A percentile compares a stretch with the other conserved stretches of the same genome.
Conservation (phyloP, 2,113 vertebrate species). For the Nestor notabilis region DNA sequence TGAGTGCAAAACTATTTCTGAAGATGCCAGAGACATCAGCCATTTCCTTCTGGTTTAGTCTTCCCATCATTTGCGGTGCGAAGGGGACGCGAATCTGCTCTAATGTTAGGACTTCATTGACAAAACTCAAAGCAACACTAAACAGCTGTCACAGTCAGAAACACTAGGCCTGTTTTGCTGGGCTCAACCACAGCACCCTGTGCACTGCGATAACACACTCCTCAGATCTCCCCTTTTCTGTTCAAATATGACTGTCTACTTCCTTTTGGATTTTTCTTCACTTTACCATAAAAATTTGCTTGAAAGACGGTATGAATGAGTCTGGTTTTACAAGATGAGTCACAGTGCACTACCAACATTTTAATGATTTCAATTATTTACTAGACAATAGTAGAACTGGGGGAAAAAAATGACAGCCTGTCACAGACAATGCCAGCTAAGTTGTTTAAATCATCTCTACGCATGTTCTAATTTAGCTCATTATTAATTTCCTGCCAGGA, state of each 20-base stretch:
- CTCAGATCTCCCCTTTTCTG: background rate
- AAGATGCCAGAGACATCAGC: background rate
- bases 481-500: slow-evolving; percentile 73
- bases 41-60: background rate
- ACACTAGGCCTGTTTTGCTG: background rate
- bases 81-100: background rate
- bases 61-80: background rate
- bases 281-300: background rate
- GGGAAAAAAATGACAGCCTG: slow-evolving; percentile 30
- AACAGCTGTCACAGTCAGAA: background rate
- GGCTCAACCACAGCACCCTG: background rate
- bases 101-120: background rate
- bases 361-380: slow-evolving; percentile 58
- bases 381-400: background rate
- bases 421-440: slow-evolving; percentile 39
- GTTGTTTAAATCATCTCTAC: slow-evolving; percentile 67
- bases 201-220: background rate
- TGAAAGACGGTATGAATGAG: background rate
- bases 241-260: background rate
- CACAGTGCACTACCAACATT: background rate
- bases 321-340: background rate
- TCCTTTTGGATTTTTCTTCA: background rate
- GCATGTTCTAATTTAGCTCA: slow-evolving; percentile 67
- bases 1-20: background rate
- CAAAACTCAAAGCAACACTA: background rate